Base-by-base conservation (phyloP, 2,888 invertebrate species). In the Standfussiana lucernea region DNA sequence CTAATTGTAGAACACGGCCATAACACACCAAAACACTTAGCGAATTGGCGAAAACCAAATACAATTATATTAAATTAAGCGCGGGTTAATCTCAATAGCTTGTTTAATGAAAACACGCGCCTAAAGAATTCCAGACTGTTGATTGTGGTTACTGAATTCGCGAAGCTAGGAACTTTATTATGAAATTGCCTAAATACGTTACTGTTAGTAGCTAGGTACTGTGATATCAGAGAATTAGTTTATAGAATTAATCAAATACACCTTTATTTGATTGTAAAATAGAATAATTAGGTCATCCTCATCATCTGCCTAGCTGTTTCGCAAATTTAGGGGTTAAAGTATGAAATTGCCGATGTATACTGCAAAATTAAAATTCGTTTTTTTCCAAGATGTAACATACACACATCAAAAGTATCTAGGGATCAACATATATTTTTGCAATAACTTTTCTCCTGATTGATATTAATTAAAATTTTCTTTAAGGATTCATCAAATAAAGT, bases 41-140 rank as follows among this genome's bases (percentile, higher is more conserved):
- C 65, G 77, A 77, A 86, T 85, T 82, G 82, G 75, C 37, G 67
- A 78, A 79, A 86, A 80, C 81, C 79, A 86, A 86, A 87, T 81
- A 83, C 71, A 84, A 83, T 85, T 86, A 84, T 81, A 88, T 89
- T 85, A 87, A 90, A 90, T 90, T 89, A 89, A 85, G 85, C 77
- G 79, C 72, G 87, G 59, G 86, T 86, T 90, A 88, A 89, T 89
- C 86, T 82, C 86, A 86, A 89, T 89, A 90, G 89, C 84, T 88
- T 80, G 86, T 87, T 86, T 73, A 86, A 84, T 86, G 89, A 89
- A 90, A 86, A 88, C 85, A 87, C 87, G 88, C 78, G 81, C 80
- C 80, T 90, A 90, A 91, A 88, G 88, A 89, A 91, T 89, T 85
- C 83, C 83, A 88, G 88, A 67, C 81, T 79, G 83, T 83, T 66